Evolutionary conservation across 1,140 invertebrate species (phyloP).

Genomic region (Polypedilum pembai): DNA sequence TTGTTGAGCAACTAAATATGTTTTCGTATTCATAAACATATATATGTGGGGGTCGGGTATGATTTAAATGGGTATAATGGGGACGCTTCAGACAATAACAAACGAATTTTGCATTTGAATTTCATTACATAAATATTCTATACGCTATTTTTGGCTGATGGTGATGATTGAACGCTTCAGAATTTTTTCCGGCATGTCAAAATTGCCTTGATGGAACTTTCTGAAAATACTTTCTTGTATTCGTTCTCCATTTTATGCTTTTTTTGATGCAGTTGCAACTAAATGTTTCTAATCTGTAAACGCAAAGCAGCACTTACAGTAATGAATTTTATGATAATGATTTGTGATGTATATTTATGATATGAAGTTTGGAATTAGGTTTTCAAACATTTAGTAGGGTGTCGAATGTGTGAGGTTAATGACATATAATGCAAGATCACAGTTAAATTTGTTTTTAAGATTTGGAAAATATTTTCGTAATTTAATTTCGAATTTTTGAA

Average conservation of each 20-base stretch:
- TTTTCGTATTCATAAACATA: not conserved
- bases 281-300: not conserved
- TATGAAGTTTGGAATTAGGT: too few relatives aligned
- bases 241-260: not conserved
- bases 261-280: not conserved
- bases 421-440: not conserved
- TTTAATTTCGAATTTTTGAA: not conserved
- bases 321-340: not conserved
- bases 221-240: not conserved
- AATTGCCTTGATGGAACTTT: not conserved
- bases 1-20: not conserved
- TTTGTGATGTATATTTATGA: not conserved
- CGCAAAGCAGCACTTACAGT: conserved; percentile 15
- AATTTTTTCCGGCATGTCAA: not conserved
- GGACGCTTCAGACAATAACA: not conserved
- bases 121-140: not conserved
- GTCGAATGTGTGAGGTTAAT: too few relatives aligned
- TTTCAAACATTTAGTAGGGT: too few relatives aligned
- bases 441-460: not conserved
- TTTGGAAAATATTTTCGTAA: not conserved
- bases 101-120: not conserved
- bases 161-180: not conserved
- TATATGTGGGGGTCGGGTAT: not conserved
- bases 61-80: not conserved
- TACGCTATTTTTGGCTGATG: not conserved